These are phyloP conservation scores for Lates japonicus DNA, from an alignment of 2,797 vertebrate species.

Conservation along the genomic window DNA sequence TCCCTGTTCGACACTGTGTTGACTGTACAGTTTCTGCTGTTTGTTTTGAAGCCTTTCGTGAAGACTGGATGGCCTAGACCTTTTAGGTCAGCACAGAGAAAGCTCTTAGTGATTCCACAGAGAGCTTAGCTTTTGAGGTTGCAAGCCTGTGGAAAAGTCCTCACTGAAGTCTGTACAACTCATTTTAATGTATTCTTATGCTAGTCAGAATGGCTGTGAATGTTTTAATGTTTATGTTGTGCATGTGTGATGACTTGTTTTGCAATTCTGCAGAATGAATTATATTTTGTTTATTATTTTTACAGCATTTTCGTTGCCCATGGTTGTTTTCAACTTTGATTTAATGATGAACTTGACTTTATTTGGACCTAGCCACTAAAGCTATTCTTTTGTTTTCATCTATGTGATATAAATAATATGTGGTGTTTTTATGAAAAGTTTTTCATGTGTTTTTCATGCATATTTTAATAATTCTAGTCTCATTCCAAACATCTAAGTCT, in stretches of 20 bases:
- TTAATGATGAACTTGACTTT: slow-evolving; percentile 11
- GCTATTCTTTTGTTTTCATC: slow-evolving; percentile 14
- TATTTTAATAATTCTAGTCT: slow-evolving; percentile 48
- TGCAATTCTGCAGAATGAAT: not conserved
- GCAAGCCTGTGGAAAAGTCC: slow-evolving; percentile 1
- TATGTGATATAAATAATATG: not conserved
- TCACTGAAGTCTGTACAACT: slow-evolving; percentile 14
- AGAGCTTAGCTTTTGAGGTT: slow-evolving; percentile 26
- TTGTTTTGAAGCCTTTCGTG: slow-evolving; percentile 27
- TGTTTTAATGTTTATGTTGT: not conserved
- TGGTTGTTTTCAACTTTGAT: slow-evolving; percentile 30
- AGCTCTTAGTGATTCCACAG: slow-evolving; percentile 22
- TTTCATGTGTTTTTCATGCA: slow-evolving; percentile 22
- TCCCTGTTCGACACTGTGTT: not conserved
- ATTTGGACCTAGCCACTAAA: not conserved
- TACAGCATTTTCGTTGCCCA: not conserved
- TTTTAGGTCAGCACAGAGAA: slow-evolving; percentile 21
- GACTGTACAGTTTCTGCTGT: not conserved
- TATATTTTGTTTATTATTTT: slow-evolving; percentile 10
- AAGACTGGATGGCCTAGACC: slow-evolving; percentile 13
- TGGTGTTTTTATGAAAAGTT: not conserved
- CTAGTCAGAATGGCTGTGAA: not conserved
- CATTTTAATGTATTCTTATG: slow-evolving; percentile 16
- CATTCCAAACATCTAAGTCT: slow-evolving; percentile 34
- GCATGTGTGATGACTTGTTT: not conserved